phyloP scores from a whole-genome alignment of 2,113 vertebrate genomes.

The Brachirus orientalis region DNA sequence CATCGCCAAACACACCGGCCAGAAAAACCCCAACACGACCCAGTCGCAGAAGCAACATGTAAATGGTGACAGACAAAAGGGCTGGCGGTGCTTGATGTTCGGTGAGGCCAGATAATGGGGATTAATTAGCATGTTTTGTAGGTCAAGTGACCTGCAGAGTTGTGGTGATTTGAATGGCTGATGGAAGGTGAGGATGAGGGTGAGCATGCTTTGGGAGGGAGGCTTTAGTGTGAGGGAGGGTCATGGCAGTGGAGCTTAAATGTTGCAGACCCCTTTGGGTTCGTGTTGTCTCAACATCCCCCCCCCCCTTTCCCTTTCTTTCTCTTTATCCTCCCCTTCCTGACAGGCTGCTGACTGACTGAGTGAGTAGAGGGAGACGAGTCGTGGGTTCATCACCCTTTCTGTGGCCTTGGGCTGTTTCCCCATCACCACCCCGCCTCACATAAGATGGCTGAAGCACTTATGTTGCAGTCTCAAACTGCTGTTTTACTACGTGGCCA shows the following conservation, averaged over 20 bases:
- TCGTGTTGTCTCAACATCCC: slow-evolving; percentile 2
- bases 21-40: slow-evolving; percentile 52
- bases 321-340: background rate
- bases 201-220: slow-evolving; percentile 37
- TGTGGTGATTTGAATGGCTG: slow-evolving; percentile 59
- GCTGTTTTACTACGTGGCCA: slow-evolving; percentile 44
- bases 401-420: slow-evolving; percentile 66
- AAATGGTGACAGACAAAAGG: slow-evolving; percentile 61
- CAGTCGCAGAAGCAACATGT: slow-evolving; percentile 41
- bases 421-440: background rate
- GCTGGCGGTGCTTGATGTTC: slow-evolving; percentile 37
- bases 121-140: slow-evolving; percentile 71
- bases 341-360: slow-evolving; percentile 55
- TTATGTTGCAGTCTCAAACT: slow-evolving; percentile 62
- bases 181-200: slow-evolving; percentile 63
- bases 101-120: slow-evolving; percentile 58
- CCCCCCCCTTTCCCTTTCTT: background rate
- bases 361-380: slow-evolving; percentile 31
- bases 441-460: slow-evolving; percentile 53
- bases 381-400: slow-evolving; percentile 53
- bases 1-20: background rate
- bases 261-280: slow-evolving; percentile 35
- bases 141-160: slow-evolving; percentile 62
- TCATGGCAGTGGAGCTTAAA: slow-evolving; percentile 18
- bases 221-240: slow-evolving; percentile 35